These are phyloP conservation scores for Prionchulus punctatus DNA, from an alignment of 2,888 invertebrate species.

Conservation along the genomic window DNA sequence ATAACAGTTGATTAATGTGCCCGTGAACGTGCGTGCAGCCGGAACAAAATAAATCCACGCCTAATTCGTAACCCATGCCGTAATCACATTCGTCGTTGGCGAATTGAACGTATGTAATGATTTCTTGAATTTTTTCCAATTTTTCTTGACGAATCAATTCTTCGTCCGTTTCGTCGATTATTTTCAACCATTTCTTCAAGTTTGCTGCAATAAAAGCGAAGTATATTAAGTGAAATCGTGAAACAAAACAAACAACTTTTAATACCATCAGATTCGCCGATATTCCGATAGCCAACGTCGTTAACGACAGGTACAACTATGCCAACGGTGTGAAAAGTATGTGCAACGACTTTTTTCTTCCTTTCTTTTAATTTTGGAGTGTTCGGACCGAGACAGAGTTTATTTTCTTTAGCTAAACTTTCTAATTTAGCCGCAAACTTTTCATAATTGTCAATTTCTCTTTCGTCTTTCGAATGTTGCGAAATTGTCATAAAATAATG, in stretches of 20 bases:
- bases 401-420: not conserved
- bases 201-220: constrained; percentile 40
- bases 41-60: constrained; percentile 61
- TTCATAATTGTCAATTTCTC: no score
- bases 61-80: constrained; percentile 75
- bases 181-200: constrained; percentile 49
- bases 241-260: not conserved
- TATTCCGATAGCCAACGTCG: constrained; percentile 61
- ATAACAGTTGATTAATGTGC: constrained; percentile 48
- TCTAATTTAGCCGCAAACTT: no score
- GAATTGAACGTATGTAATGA: constrained; percentile 64
- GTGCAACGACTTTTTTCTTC: constrained; percentile 48
- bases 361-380: constrained; percentile 40
- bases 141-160: constrained; percentile 29
- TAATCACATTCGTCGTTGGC: constrained; percentile 89
- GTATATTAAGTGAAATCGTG: not conserved
- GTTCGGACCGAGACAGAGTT: not conserved
- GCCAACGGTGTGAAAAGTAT: constrained; percentile 62
- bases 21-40: constrained; percentile 48
- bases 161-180: constrained; percentile 43
- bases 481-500: no score
- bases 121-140: constrained; percentile 55
- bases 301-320: constrained; percentile 63
- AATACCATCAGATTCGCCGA: constrained; percentile 45
- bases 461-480: no score